phyloP scores from a whole-genome alignment of 2,797 vertebrate genomes.

The Meda fulgida region DNA sequence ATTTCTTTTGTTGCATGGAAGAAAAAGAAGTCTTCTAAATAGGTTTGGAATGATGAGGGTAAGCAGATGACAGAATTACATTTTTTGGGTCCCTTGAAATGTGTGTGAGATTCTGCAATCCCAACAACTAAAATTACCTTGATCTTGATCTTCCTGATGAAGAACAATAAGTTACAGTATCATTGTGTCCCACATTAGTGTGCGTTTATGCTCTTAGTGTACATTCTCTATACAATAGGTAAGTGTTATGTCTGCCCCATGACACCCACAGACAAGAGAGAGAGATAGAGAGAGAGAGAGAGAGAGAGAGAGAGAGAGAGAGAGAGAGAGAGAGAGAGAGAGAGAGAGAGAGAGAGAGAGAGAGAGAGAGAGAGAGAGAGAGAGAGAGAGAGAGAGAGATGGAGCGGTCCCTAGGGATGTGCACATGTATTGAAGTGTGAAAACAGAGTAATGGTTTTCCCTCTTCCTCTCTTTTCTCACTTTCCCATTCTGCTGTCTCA shows the following conservation, averaged over 20 bases:
- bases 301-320: conserved; percentile 57
- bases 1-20: not conserved
- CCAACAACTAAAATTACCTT: not conserved
- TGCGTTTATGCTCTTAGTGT: not conserved
- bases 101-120: not conserved
- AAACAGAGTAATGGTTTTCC: conserved; percentile 71
- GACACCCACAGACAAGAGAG: conserved; percentile 9
- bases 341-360: conserved; percentile 64
- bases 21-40: not conserved
- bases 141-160: not conserved
- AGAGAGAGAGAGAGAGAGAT: conserved; percentile 58
- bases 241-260: conserved; percentile 1
- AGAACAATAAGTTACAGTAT: not conserved
- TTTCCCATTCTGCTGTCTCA: conserved; percentile 74
- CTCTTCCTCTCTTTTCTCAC: conserved; percentile 62
- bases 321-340: conserved; percentile 62
- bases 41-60: not conserved
- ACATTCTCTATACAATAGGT: not conserved
- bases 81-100: not conserved
- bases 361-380: conserved; percentile 59
- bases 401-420: conserved; percentile 62
- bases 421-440: conserved; percentile 70
- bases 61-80: not conserved
- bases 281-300: conserved; percentile 19
- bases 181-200: not conserved